Evolutionary conservation across 2,888 invertebrate species (phyloP).

Genomic region (Rapana venosa): DNA sequence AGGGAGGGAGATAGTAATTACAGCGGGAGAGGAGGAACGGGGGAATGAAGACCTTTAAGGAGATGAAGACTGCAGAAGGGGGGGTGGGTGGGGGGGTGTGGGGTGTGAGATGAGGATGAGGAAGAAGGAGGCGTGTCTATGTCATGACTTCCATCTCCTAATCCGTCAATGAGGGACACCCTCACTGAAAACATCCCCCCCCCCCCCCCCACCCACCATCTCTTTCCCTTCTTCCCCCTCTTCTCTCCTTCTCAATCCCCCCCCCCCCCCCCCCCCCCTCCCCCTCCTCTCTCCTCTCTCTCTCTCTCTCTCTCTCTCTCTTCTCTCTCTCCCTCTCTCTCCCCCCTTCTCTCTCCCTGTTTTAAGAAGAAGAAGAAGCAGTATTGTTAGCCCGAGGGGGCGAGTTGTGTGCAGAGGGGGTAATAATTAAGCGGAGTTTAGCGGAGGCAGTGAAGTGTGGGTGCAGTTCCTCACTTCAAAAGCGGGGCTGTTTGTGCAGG

Average conservation of each 20-base stretch:
- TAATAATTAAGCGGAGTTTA: neutral
- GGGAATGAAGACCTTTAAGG: neutral
- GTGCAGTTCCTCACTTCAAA: conserved; percentile 8
- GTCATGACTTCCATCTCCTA: conserved; percentile 9
- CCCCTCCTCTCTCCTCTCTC: neutral
- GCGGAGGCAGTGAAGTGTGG: neutral
- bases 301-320: neutral
- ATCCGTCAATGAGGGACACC: conserved; percentile 4
- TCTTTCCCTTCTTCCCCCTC: neutral
- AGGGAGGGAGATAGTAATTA: neutral
- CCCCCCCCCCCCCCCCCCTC: no score
- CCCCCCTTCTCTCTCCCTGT: neutral
- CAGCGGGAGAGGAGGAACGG: neutral
- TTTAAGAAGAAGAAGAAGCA: neutral
- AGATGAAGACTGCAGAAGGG: neutral
- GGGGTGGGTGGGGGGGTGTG: neutral
- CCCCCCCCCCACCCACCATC: no score
- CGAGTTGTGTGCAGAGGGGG: neutral
- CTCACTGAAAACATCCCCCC: neutral
- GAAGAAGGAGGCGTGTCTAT: neutral
- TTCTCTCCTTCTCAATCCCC: neutral
- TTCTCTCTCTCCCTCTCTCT: neutral
- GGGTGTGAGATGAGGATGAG: neutral
- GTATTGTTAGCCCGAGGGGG: neutral
- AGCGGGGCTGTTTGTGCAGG: neutral